Evolutionary conservation across 1,140 invertebrate species (phyloP), one percentile per base, ranked within the genome.

Genomic region (Choristoneura fumiferana): DNA sequence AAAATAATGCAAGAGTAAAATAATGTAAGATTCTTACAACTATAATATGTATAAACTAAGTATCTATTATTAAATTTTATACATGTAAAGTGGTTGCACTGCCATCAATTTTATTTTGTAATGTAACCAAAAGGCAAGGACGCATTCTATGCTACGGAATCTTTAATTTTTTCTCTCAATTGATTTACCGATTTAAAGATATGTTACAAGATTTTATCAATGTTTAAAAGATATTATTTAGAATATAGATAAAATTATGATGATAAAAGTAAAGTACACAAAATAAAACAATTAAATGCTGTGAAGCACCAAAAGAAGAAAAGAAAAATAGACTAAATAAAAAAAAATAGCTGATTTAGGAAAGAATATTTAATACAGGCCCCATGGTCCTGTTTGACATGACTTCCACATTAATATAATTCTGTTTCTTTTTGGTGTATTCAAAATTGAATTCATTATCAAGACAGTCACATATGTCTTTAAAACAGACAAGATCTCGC

Each of bases 61-160:
- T 29, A 60, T 58, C 33, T 63, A 61, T 29, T n/a, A n/a, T n/a
- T n/a, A 63, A 60, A 56, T 49, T 62, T 64, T 65, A 67, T 71
- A 70, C 39, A 69, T 37, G 60, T 39, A 56, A 33, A 55, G 58
- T 63, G 57, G 58, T 63, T 68, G 62, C 57, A 63, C 56, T 60
- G 33, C 55, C 52, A 60, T 54, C 38, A 58, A 34, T 58, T 60
- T 60, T 58, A 58, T 59, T 10, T 54, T 2, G 22, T 56, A 56
- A 36, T 40, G 37, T 56, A 12, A 17, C 14, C 17, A 61, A 37
- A 59, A 75, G 75, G 77, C 75, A 82, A 82, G 79, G 62, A 62
- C 56, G 78, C 79, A 80, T 80, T 78, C 52, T 58, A 82, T 82
- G 79, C 79, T 70, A 74, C 52, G 60, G 22, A 49, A n/a, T 3